phyloP scores from a whole-genome alignment of 2,113 vertebrate species.

The Pavo muticus region DNA sequence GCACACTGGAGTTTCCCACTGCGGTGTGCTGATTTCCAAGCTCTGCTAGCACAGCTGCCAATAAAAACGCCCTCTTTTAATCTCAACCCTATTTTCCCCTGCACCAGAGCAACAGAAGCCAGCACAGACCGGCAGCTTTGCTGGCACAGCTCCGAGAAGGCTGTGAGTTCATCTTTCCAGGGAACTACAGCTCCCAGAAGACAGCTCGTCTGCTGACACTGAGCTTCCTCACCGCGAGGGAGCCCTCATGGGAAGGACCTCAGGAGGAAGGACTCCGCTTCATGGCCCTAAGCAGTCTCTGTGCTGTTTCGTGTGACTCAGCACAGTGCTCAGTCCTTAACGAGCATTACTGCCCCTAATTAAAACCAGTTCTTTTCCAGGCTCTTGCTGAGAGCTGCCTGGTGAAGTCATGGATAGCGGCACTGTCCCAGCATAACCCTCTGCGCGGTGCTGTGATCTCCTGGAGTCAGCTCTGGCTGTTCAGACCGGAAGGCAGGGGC shows the following conservation, averaged over 20 bases:
- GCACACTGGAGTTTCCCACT: background rate
- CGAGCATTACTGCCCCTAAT: background rate
- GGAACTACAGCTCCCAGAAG: conserved; percentile 35
- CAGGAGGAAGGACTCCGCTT: background rate
- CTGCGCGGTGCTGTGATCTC: background rate
- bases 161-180: background rate
- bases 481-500: background rate
- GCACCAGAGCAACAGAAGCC: background rate
- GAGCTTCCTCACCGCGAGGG: background rate
- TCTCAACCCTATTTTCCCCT: background rate
- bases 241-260: background rate
- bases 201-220: background rate
- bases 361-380: background rate
- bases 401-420: background rate
- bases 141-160: background rate
- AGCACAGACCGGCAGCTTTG: background rate
- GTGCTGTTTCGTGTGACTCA: background rate
- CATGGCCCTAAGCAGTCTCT: background rate
- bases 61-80: background rate
- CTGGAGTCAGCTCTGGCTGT: background rate
- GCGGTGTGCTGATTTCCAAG: background rate
- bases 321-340: background rate
- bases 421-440: background rate
- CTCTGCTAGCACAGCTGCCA: background rate
- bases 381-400: background rate